These are phyloP conservation scores for Echinarachnius parma DNA, from an alignment of 53 echinoderm and acorn worm species.

Conservation along the genomic window DNA sequence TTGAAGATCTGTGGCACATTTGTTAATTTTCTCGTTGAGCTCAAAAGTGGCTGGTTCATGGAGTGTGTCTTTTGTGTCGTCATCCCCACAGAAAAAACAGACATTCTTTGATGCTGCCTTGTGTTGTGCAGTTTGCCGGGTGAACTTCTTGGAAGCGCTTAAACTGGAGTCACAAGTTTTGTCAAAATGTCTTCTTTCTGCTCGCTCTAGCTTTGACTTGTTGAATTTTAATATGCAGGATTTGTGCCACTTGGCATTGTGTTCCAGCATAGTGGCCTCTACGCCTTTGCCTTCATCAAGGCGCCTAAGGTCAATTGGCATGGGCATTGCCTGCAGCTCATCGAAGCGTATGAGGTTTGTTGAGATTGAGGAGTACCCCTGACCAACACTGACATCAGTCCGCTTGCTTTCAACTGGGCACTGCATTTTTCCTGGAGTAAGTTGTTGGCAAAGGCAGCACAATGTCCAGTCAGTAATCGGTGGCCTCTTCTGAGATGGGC, in stretches of 20 bases:
- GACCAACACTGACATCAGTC: too few species aligned
- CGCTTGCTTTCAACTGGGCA: too few species aligned
- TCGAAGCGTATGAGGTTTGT: too few species aligned
- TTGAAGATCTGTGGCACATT: slow-evolving; percentile 24
- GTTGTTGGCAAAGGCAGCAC: too few species aligned
- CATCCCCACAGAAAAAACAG: slow-evolving; percentile 32
- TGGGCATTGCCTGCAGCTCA: too few species aligned
- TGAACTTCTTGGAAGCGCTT: neutral
- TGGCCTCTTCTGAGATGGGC: too few species aligned
- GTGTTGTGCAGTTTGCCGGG: neutral
- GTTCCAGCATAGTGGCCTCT: slow-evolving; percentile 9
- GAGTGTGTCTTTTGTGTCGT: slow-evolving; percentile 13
- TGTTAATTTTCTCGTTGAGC: neutral
- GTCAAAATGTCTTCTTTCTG: neutral
- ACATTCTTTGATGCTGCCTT: neutral
- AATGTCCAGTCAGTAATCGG: too few species aligned
- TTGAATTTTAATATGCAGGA: slow-evolving; percentile 17
- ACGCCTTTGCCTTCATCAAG: slow-evolving; percentile 31
- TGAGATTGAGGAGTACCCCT: too few species aligned
- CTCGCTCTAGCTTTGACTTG: slow-evolving; percentile 8
- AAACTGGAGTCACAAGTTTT: neutral
- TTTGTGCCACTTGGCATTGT: slow-evolving; percentile 34
- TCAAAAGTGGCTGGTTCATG: slow-evolving; percentile 34
- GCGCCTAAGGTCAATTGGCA: neutral
- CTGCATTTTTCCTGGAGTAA: too few species aligned